Evolutionary conservation across 1,140 invertebrate species (phyloP).

Genomic region (Drosophila kohkoa): DNA sequence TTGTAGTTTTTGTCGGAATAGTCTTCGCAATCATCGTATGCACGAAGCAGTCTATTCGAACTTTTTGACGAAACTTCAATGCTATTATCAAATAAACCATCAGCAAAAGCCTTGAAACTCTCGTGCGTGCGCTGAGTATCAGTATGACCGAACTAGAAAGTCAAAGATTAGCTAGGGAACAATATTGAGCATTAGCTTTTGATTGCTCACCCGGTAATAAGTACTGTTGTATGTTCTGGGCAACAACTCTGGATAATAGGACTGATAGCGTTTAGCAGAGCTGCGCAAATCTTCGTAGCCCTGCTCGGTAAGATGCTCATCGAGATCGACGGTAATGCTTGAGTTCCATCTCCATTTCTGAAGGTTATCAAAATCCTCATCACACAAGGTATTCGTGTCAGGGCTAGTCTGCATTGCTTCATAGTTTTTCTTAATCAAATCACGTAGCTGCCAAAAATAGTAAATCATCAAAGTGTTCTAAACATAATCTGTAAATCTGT

Average conservation of each 20-base stretch:
- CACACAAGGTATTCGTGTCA: conserved; percentile 86
- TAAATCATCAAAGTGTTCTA: not conserved
- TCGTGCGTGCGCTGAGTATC: conserved; percentile 87
- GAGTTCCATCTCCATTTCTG: conserved; percentile 87
- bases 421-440: conserved; percentile 87
- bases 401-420: conserved; percentile 76
- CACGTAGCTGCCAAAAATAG: conserved; percentile 63
- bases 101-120: conserved; percentile 88
- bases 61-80: no score
- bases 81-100: conserved; percentile 88
- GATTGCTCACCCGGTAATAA: conserved; percentile 56
- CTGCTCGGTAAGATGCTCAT: conserved; percentile 86
- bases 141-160: conserved; percentile 88
- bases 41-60: conserved; percentile 85
- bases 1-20: conserved; percentile 75
- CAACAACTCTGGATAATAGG: conserved; percentile 85
- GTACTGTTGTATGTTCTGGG: conserved; percentile 59
- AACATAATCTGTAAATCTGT: not conserved
- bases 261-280: conserved; percentile 87
- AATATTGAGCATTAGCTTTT: no score
- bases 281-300: conserved; percentile 87
- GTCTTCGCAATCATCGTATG: conserved; percentile 80
- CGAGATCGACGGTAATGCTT: conserved; percentile 86
- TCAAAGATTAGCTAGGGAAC: not conserved
- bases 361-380: conserved; percentile 86